phyloP scores from a whole-genome alignment of 2,113 vertebrate genomes.

The Promerops cafer region DNA sequence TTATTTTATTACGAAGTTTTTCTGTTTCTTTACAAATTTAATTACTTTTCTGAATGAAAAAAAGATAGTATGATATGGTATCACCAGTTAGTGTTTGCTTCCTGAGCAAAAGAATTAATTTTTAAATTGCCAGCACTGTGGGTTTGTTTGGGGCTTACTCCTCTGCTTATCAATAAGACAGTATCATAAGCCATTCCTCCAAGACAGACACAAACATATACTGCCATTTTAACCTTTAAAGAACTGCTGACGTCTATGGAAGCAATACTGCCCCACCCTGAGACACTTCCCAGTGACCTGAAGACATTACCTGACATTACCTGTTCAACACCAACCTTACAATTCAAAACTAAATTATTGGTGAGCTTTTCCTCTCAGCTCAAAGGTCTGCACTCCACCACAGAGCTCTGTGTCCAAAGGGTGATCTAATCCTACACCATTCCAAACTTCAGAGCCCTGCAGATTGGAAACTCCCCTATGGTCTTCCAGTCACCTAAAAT shows the following conservation, averaged over 20 bases:
- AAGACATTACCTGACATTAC: not conserved
- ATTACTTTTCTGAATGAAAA: not conserved
- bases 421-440: not conserved
- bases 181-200: not conserved
- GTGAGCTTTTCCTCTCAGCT: not conserved
- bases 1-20: not conserved
- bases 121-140: not conserved
- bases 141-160: not conserved
- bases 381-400: not conserved
- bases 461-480: not conserved
- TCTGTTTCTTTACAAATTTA: not conserved
- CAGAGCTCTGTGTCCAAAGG: not conserved
- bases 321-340: not conserved
- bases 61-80: not conserved
- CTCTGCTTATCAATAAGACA: not conserved
- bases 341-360: not conserved
- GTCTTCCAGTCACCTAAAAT: not conserved
- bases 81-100: not conserved
- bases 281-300: not conserved
- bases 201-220: not conserved
- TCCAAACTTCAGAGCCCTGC: not conserved
- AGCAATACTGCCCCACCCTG: not conserved
- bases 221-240: not conserved
- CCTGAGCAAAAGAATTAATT: not conserved
- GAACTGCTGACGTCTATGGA: not conserved